Evolutionary conservation across 2,113 vertebrate genomes (phyloP).

Genomic region (Clinocottus analis): DNA sequence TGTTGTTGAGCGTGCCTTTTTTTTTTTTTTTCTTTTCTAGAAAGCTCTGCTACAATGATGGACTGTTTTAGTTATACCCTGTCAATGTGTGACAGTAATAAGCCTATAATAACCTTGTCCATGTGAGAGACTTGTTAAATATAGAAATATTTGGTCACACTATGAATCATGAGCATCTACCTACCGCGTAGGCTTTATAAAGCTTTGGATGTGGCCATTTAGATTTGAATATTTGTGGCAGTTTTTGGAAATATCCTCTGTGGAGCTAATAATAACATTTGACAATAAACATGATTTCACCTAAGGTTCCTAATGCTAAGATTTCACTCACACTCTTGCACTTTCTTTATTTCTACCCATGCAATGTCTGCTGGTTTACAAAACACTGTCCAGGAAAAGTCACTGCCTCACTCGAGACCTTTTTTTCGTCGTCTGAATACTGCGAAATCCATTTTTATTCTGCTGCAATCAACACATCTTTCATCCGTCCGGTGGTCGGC

Average conservation of each 20-base stretch:
- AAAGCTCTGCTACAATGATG: constrained; percentile 90
- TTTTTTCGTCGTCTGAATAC: constrained; percentile 25
- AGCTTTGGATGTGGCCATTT: constrained; percentile 45
- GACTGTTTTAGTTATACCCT: constrained; percentile 90
- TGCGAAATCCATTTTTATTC: constrained; percentile 14
- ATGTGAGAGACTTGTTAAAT: constrained; percentile 90
- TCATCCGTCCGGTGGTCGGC: constrained; percentile 22
- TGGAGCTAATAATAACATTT: constrained; percentile 16
- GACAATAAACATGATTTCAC: constrained; percentile 12
- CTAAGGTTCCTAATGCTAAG: background rate
- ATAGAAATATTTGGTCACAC: constrained; percentile 98
- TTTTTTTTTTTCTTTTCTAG: constrained; percentile 81
- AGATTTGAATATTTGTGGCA: constrained; percentile 26
- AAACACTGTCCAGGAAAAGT: background rate
- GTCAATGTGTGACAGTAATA: constrained; percentile 93
- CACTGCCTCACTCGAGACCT: background rate
- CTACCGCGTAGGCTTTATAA: constrained; percentile 65
- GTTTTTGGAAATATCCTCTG: constrained; percentile 15
- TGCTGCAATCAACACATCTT: constrained; percentile 32
- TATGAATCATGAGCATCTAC: constrained; percentile 91
- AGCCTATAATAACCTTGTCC: constrained; percentile 90
- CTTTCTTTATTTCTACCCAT: background rate
- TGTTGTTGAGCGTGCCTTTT: constrained; percentile 94
- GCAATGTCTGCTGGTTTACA: background rate
- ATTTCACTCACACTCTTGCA: background rate